Base-by-base conservation (phyloP, 1,140 invertebrate genomes). In the Ips nitidus region DNA sequence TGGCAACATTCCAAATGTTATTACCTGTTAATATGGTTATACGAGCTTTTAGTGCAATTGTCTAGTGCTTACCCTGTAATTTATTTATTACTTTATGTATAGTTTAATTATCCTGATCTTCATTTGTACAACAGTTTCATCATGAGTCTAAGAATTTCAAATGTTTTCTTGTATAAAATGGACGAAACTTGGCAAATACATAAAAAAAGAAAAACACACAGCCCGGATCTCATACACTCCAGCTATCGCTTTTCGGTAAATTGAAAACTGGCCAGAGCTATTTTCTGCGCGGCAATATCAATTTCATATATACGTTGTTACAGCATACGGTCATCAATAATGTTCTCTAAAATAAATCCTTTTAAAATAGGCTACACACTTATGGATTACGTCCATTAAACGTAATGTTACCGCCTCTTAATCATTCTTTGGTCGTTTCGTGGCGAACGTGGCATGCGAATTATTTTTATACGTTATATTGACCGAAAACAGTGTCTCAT, bases 221-320 rank as follows among this genome's bases (percentile, higher is more conserved):
- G n/a, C 6, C 52, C 8, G 8, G 50, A 65, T 53, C 37, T 22
- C 40, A 65, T 55, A 55, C 37, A 66, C 22, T 5, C 22, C 47
- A 40, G 55, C 6, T 47, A 58, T 57, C 42, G 65, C n/a, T 66
- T 22, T 42, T 39, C 45, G 47, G 45, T 68, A 68, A 60, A 68
- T 68, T 60, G 66, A 61, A 68, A 68, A 68, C 57, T 68, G 52
- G 60, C 52, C 45, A 6, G 47, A 53, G 66, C 59, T 68, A 68
- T 68, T 60, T 68, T 68, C 57, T 68, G 4, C 66, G 47, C 52
- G 50, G 67, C 60, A 57, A 69, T 62, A 69, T 69, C 67, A 63
- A 62, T 69, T 69, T 69, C 41, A 57, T 41, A 62, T 22, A 22
- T 55, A 56, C 39, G 52, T 57, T 63, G 60, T 69, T 69, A n/a